Base-by-base conservation (phyloP, 2,888 invertebrate species). In the Eilema depressum region DNA sequence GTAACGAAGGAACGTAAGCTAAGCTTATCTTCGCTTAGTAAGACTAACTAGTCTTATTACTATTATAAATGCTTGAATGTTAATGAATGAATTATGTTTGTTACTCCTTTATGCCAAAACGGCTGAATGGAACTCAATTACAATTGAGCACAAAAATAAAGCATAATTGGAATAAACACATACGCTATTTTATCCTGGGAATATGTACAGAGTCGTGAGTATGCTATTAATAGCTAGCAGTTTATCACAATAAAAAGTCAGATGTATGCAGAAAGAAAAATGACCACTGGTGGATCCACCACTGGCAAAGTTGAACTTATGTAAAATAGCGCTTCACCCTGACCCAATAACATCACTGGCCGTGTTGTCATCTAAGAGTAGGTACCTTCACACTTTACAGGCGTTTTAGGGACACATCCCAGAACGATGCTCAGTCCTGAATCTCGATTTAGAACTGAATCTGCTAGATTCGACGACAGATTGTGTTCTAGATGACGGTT, bases 321-420 rank as follows among this genome's bases (percentile, higher is more conserved):
- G 33, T 33, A 12, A 26, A 59, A 41, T 41, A 66, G 30, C 26
- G 26, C 41, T 41, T 41, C 14, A n/a, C 25, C 41, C 11, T 66
- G 59, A 60, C 59, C 37, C n/a, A 66, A 11, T 60, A 41, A 66
- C 66, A 41, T 60, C 23, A 59, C 14, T 59, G 10, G 41, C 11
- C 10, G 3, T 66, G 28, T 10, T 28, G n/a, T 47, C 28, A 47
- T 47, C 20, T 47, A 47, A 47, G 47, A 20, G 47, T n/a, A n/a
- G n/a, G n/a, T 1, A 20, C 47, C 5, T 47, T 20, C 47, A 47
- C 20, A 47, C 17, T 37, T 37, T 1, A 12, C 7, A 47, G 20
- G 0, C 11, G 7, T 4, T 47, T 20, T 20, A 20, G 20, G 20
- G 47, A 20, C 20, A n/a, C n/a, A n/a, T n/a, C n/a, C n/a, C n/a